Base-by-base conservation (phyloP, 2,113 vertebrate species). In the Beaufortia kweichowensis region DNA sequence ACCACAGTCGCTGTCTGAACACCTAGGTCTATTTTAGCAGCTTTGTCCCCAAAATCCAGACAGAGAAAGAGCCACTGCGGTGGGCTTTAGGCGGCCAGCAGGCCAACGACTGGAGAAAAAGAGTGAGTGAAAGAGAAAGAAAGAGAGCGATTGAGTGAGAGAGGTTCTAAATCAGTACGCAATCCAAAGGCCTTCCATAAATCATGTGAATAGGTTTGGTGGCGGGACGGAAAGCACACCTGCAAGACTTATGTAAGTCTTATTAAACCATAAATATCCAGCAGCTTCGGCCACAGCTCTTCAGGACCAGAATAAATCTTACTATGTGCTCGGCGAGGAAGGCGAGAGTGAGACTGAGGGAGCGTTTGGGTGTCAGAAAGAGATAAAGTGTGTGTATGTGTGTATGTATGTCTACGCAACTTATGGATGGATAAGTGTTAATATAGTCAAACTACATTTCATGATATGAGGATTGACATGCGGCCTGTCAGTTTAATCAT, bases 221-320 rank as follows among this genome's bases (percentile, higher is more conserved):
- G 87, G 87, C 81, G 86, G 88, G 87, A 88, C 79, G 87, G 91
- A 91, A 91, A 93, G 88, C 91, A 92, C 92, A 93, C 92, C 92
- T 93, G 92, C 91, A 93, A 92, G 91, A 93, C 91, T 92, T 93
- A 93, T 92, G 92, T 92, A 92, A 92, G 90, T 91, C 91, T 92
- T 93, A 93, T 92, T 93, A 92, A 92, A 90, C 88, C 90, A 92
- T 92, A 93, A 92, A 93, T 92, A 92, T 90, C 89, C 86, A 91
- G 83, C 88, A 87, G 85, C 81, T 85, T 76, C 88, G 79, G 82
- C 90, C 84, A 78, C 88, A 82, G 89, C 85, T 81, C 88, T 81
- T 88, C 88, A 84, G 69, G 84, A 82, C 76, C 81, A 81, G 80
- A 88, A 91, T 92, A 92, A 92, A 93, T 92, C 90, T 90, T 76